Conservation (phyloP, 2,797 vertebrate species). For the Ptychadena robeensis region DNA sequence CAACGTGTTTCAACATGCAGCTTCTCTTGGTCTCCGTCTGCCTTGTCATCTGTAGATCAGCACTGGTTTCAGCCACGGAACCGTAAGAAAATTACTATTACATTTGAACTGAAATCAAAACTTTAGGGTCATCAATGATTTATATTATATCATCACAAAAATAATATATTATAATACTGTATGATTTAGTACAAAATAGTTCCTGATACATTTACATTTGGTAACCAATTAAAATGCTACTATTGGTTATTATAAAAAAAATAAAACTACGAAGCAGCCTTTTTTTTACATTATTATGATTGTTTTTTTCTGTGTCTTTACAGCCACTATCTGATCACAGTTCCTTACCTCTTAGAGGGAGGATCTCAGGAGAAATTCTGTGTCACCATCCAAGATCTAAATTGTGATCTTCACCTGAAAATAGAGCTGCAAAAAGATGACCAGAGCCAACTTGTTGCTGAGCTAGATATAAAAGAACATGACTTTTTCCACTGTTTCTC, state of each 20-base stretch:
- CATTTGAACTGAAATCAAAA: too few species aligned
- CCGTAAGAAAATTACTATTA: slow-evolving; percentile 34
- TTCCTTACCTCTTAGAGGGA: background rate
- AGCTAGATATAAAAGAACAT: background rate
- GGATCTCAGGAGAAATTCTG: background rate
- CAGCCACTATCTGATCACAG: slow-evolving; percentile 41
- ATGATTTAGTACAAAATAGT: too few species aligned
- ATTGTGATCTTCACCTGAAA: background rate
- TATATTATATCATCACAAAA: too few species aligned
- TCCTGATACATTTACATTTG: too few species aligned
- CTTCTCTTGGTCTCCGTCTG: slow-evolving; percentile 23
- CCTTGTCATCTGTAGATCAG: slow-evolving; percentile 19
- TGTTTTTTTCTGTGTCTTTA: background rate
- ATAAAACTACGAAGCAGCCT: too few species aligned
- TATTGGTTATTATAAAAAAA: too few species aligned
- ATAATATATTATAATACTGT: too few species aligned
- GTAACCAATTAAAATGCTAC: too few species aligned
- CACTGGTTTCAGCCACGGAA: background rate
- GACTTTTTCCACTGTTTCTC: slow-evolving; percentile 8
- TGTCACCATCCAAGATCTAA: background rate
- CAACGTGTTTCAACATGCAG: slow-evolving; percentile 34
- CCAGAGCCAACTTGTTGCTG: background rate
- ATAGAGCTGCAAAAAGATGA: slow-evolving; percentile 25
- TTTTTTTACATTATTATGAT: background rate
- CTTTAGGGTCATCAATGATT: too few species aligned